Evolutionary conservation across 2,888 invertebrate genomes (phyloP).

Genomic region (Tiphia femorata): DNA sequence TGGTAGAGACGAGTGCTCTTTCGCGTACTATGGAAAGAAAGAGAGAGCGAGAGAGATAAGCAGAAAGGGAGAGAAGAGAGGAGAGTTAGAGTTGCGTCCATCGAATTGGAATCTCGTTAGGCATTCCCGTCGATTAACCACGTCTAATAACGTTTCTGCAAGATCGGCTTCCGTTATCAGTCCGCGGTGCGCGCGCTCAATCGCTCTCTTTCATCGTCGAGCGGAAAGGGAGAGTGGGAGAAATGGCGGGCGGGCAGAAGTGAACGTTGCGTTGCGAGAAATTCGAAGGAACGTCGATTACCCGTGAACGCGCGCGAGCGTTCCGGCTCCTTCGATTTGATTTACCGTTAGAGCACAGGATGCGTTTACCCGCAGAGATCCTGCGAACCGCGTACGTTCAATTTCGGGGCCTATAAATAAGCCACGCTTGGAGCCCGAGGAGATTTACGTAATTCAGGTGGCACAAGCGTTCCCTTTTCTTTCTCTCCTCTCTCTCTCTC

Average conservation of each 20-base stretch:
- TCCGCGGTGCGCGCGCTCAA: background rate
- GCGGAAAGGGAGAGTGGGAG: no score
- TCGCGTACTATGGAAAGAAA: background rate
- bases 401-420: no score
- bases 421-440: no score
- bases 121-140: constrained; percentile 6
- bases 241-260: background rate
- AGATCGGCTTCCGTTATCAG: background rate
- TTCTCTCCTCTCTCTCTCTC: no score
- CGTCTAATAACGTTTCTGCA: constrained; percentile 12
- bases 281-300: background rate
- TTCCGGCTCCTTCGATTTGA: background rate
- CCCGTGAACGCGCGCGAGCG: background rate
- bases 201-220: no score
- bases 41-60: background rate
- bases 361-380: no score
- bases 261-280: background rate
- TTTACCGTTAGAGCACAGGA: no score
- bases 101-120: constrained; percentile 14
- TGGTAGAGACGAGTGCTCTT: background rate
- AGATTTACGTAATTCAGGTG: no score
- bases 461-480: no score
- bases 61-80: background rate
- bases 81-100: constrained; percentile 3
- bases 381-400: no score